Percentiles rank a stretch among this genome's conserved stretches.
Evolutionary conservation across 2,113 vertebrate genomes (phyloP).

Genomic region (Trichechus manatus): DNA sequence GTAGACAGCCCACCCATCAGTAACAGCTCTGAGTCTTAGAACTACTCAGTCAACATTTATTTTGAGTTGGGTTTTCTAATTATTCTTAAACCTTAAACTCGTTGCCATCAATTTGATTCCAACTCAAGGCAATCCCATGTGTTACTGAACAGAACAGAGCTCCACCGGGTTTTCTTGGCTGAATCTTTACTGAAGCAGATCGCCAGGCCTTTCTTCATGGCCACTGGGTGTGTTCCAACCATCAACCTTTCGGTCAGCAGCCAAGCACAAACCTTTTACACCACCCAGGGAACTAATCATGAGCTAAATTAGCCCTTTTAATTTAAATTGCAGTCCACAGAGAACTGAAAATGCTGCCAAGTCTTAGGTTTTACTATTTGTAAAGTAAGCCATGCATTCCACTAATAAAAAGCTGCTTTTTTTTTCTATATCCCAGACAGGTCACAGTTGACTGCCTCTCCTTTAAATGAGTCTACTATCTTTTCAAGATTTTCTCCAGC

Average conservation of each 20-base stretch:
- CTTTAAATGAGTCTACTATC: neutral
- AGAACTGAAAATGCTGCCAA: conserved; percentile 37
- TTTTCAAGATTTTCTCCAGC: conserved; percentile 55
- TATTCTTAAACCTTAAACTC: neutral
- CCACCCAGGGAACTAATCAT: neutral
- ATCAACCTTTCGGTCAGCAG: neutral
- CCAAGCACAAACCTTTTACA: neutral
- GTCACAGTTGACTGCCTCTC: neutral
- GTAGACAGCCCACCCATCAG: neutral
- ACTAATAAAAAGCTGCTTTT: conserved; percentile 23
- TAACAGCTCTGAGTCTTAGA: neutral
- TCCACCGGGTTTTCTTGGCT: neutral
- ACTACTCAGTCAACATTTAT: neutral
- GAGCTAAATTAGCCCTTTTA: neutral
- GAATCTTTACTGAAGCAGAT: neutral
- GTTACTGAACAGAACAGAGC: neutral
- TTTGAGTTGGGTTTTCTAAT: conserved; percentile 25
- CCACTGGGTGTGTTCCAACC: neutral
- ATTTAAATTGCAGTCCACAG: neutral
- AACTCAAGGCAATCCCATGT: neutral
- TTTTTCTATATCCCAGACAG: neutral
- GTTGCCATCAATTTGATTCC: neutral
- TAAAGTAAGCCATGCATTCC: neutral
- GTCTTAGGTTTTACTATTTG: conserved; percentile 8
- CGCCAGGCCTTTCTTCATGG: neutral